Conservation (phyloP, 2,888 invertebrate species). For the Creontiades dilutus region DNA sequence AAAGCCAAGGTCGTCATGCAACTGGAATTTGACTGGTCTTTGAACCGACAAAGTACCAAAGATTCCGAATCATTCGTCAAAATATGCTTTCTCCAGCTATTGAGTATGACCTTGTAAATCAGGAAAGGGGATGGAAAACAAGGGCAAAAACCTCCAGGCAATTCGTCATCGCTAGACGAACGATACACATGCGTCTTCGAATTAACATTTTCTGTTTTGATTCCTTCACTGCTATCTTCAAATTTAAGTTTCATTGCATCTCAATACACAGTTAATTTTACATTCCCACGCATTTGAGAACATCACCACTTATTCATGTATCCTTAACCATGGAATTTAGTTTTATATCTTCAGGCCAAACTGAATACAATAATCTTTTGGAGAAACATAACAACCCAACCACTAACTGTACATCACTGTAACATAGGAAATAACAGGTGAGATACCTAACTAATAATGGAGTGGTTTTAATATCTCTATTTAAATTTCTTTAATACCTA, state of each 20-base stretch:
- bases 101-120: constrained; percentile 12
- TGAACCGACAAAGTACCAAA: background rate
- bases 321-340: no score
- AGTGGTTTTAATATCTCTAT: no score
- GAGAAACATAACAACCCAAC: no score
- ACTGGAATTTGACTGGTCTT: constrained; percentile 12
- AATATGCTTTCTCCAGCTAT: background rate
- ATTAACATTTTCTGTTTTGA: background rate
- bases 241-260: constrained; percentile 2
- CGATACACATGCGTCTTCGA: background rate
- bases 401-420: no score
- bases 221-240: background rate
- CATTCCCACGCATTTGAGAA: no score
- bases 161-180: constrained; percentile 25
- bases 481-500: background rate
- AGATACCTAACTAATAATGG: no score
- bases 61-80: background rate
- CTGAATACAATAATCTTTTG: no score
- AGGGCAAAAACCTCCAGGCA: constrained; percentile 1
- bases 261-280: no score
- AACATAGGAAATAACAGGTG: no score
- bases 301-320: no score
- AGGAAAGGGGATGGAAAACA: background rate
- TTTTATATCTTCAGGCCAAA: no score
- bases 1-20: background rate